phyloP scores from a whole-genome alignment of 2,888 invertebrate genomes.

The Xestia rhomboidea region DNA sequence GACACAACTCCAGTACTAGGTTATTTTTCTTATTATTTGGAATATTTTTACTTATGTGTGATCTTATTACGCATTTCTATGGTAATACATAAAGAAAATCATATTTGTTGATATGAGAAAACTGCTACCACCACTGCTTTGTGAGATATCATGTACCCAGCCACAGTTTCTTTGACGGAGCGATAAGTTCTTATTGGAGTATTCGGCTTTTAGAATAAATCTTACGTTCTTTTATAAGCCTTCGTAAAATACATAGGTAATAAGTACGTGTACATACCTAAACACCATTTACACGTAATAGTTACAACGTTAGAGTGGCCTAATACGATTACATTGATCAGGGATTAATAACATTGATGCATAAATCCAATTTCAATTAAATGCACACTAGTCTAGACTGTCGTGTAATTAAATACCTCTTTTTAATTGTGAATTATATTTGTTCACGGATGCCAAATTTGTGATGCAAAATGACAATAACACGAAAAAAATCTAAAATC shows the following conservation, averaged over 20 bases:
- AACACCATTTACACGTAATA: conserved; percentile 8
- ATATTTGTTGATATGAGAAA: conserved; percentile 65
- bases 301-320: background rate
- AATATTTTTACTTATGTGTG: conserved; percentile 74
- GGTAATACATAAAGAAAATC: conserved; percentile 72
- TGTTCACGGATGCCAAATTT: background rate
- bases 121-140: conserved; percentile 59
- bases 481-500: background rate
- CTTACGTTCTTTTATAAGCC: conserved; percentile 23
- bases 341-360: conserved; percentile 21
- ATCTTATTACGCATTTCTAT: conserved; percentile 78
- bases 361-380: conserved; percentile 15
- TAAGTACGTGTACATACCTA: background rate
- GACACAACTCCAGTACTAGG: conserved; percentile 62
- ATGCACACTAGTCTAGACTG: background rate
- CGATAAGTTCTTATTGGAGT: conserved; percentile 54
- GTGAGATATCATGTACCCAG: conserved; percentile 51
- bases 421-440: background rate
- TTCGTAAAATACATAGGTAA: conserved; percentile 5
- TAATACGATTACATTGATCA: conserved; percentile 20
- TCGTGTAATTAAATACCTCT: conserved; percentile 8
- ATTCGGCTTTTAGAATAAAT: conserved; percentile 47
- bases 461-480: background rate
- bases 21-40: conserved; percentile 74
- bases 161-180: conserved; percentile 50